phyloP scores from a whole-genome alignment of 2,888 invertebrate genomes.

The Limnephilus auricula region DNA sequence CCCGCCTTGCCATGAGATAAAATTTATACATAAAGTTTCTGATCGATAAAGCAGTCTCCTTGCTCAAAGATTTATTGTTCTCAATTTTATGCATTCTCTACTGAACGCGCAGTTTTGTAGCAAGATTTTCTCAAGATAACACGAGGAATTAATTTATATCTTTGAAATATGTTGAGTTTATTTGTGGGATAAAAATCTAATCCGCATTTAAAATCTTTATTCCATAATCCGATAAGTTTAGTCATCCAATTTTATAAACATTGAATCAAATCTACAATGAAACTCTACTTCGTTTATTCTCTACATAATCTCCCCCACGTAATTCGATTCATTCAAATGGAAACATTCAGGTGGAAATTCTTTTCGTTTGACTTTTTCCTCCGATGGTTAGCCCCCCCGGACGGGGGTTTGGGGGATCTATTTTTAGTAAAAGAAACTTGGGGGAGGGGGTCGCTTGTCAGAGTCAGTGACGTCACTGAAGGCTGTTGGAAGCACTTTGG shows the following conservation, averaged over 20 bases:
- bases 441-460: conserved; percentile 19
- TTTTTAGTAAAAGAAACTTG: conserved; percentile 35
- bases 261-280: conserved; percentile 52
- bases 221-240: conserved; percentile 6
- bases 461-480: conserved; percentile 51
- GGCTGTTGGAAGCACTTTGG: conserved; percentile 50
- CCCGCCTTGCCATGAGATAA: not conserved
- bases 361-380: conserved; percentile 29
- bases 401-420: not conserved
- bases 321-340: conserved; percentile 58
- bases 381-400: not conserved
- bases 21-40: not conserved
- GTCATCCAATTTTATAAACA: conserved; percentile 13
- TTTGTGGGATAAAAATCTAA: not conserved
- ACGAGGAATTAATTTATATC: not conserved
- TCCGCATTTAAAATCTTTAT: not conserved
- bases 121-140: not conserved
- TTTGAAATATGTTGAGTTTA: not conserved
- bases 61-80: not conserved
- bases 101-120: not conserved
- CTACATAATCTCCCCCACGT: conserved; percentile 47
- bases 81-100: not conserved
- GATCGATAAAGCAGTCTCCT: not conserved
- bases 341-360: conserved; percentile 60
- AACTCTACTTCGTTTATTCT: conserved; percentile 45